Evolutionary conservation across 2,797 vertebrate species (phyloP).

Genomic region (Anas bahamensis): DNA sequence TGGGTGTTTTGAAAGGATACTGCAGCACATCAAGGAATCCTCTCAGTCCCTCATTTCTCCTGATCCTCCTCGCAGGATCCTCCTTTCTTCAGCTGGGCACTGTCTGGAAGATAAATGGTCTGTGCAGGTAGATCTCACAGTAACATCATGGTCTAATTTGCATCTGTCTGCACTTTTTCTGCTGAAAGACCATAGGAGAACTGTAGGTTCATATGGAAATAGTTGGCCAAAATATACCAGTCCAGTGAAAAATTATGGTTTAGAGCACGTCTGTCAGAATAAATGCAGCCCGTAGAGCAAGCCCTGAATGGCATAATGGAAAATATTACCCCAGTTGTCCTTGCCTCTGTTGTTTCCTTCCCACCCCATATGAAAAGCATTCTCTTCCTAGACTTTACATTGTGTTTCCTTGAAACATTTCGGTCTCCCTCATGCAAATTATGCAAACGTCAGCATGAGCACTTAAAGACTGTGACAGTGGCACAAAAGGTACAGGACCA

Average conservation of each 20-base stretch:
- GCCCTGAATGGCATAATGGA: background rate
- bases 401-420: slow-evolving; percentile 25
- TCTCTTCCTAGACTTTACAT: slow-evolving; percentile 3
- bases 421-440: slow-evolving; percentile 36
- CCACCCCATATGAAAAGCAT: background rate
- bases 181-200: background rate
- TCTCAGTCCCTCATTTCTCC: background rate
- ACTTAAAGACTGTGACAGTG: background rate
- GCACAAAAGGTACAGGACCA: slow-evolving; percentile 27
- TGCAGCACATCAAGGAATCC: too few relatives aligned
- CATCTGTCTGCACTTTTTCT: background rate
- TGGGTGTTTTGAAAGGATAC: background rate
- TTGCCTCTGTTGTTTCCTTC: background rate
- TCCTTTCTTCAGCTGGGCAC: background rate
- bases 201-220: background rate
- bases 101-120: background rate
- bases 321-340: background rate
- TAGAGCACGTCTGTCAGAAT: background rate
- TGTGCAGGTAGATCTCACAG: background rate
- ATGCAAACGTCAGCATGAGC: background rate
- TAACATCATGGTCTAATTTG: accelerated
- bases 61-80: background rate
- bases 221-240: background rate
- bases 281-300: background rate
- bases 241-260: background rate